These are phyloP conservation scores for Nanorana parkeri DNA, from an alignment of 2,113 vertebrate genomes.

Conservation along the genomic window DNA sequence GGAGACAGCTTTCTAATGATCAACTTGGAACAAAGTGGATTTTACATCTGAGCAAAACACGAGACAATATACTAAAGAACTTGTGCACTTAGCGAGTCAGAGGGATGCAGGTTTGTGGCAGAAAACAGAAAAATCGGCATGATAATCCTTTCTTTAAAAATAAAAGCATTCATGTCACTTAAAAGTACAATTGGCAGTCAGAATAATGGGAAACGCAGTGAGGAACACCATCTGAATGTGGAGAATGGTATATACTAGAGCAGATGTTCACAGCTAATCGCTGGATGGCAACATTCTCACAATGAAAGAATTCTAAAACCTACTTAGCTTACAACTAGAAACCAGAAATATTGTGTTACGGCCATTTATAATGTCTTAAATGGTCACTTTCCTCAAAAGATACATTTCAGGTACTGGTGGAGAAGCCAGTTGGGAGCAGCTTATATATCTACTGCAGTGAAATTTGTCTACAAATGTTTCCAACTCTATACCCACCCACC, in stretches of 20 bases:
- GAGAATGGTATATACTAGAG: neutral
- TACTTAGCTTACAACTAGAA: no score
- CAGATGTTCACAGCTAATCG: neutral
- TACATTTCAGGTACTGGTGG: no score
- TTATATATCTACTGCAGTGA: no score
- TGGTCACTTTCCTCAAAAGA: no score
- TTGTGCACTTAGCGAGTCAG: neutral
- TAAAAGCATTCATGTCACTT: neutral
- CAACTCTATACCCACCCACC: no score
- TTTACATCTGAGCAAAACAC: neutral
- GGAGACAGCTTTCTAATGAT: no score
- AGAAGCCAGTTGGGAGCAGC: no score
- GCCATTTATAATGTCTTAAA: no score
- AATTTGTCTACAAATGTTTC: no score
- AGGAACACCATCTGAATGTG: neutral
- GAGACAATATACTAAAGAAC: neutral
- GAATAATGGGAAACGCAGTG: slow-evolving; percentile 2
- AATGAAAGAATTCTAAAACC: no score
- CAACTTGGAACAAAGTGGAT: neutral
- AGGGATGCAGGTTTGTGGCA: neutral
- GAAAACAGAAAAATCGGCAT: neutral
- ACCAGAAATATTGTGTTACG: no score
- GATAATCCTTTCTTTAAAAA: neutral
- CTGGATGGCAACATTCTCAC: no score
- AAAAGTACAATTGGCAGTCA: slow-evolving; percentile 4